Percentiles rank a stretch among this genome's conserved stretches.
phyloP scores from a whole-genome alignment of 2,797 vertebrate species.

The Fringilla coelebs region DNA sequence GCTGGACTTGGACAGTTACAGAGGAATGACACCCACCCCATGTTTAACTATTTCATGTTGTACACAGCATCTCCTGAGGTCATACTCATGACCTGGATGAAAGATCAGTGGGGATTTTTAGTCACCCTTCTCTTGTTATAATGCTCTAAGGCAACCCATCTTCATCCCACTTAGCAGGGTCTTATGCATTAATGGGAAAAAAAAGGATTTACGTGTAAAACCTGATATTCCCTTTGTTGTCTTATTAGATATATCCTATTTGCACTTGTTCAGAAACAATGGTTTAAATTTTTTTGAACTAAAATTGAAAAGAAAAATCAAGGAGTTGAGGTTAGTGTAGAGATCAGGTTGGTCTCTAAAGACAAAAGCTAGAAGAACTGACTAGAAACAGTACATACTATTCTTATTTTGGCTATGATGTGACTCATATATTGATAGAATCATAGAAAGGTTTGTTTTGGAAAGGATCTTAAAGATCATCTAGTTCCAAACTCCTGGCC shows the following conservation, averaged over 20 bases:
- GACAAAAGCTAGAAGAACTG: neutral
- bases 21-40: neutral
- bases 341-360: neutral
- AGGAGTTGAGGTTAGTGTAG: neutral
- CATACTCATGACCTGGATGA: neutral
- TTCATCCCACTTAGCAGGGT: neutral
- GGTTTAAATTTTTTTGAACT: neutral
- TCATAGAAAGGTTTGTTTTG: neutral
- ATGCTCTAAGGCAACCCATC: neutral
- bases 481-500: accelerated
- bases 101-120: neutral
- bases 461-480: neutral
- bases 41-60: neutral
- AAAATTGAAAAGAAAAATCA: neutral
- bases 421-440: neutral
- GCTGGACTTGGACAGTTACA: neutral
- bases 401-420: neutral
- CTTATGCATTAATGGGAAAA: neutral
- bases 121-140: neutral
- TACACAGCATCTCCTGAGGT: neutral
- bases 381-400: neutral
- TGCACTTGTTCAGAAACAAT: neutral
- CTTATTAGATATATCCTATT: neutral
- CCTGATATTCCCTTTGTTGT: neutral
- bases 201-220: neutral